Evolutionary conservation across 2,113 vertebrate genomes (phyloP).

Genomic region (Pristiophorus japonicus): DNA sequence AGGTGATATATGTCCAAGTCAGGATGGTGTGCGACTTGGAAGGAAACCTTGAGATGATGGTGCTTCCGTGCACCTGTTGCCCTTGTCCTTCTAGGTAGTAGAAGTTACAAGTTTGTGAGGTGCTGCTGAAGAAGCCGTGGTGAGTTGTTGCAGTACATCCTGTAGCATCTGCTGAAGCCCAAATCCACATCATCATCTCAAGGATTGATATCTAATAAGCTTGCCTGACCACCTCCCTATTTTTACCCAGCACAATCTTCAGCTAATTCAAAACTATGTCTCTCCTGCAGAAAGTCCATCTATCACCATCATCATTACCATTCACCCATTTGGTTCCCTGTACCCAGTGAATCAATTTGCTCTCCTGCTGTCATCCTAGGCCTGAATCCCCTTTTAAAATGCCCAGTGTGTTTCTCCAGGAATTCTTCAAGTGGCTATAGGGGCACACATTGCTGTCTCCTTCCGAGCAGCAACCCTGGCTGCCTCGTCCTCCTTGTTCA

Average conservation of each 20-base stretch:
- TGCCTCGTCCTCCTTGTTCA: too few relatives aligned
- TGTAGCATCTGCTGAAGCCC: neutral
- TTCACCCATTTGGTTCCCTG: too few relatives aligned
- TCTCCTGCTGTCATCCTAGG: too few relatives aligned
- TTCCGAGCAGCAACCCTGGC: too few relatives aligned
- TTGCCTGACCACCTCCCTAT: neutral
- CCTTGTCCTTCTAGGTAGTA: neutral
- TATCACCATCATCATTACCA: too few relatives aligned
- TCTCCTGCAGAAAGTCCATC: too few relatives aligned
- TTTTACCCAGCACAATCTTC: neutral
- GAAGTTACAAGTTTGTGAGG: neutral
- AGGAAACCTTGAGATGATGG: neutral
- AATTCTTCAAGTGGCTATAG: too few relatives aligned
- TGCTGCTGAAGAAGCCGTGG: too few relatives aligned
- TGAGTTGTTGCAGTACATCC: neutral
- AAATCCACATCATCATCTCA: neutral
- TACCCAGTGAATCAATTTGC: too few relatives aligned
- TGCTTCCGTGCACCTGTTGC: neutral
- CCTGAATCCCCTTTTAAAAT: too few relatives aligned
- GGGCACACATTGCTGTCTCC: too few relatives aligned
- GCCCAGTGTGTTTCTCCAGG: too few relatives aligned
- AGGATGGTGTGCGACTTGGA: neutral
- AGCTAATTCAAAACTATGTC: neutral
- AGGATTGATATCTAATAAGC: neutral
- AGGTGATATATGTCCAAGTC: neutral